phyloP scores from a whole-genome alignment of 2,113 vertebrate genomes.

The Elephantulus edwardii region DNA sequence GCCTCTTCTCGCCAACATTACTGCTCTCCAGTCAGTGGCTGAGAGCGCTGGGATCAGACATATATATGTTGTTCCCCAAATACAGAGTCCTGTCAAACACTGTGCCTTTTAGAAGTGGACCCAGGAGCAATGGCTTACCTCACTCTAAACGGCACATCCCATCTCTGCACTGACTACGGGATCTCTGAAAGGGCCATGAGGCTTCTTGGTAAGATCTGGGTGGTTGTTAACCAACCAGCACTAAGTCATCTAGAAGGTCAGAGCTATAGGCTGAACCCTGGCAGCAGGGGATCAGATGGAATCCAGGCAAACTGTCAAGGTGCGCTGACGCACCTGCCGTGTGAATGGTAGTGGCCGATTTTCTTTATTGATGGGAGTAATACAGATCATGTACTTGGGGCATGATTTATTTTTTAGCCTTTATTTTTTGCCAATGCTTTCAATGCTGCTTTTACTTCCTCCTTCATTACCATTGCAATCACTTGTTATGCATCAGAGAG shows the following conservation, averaged over 20 bases:
- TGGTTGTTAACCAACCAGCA: accelerated
- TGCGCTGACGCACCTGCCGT: accelerated
- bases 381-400: background rate
- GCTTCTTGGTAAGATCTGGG: no score
- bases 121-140: accelerated
- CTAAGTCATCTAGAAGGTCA: accelerated
- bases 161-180: accelerated
- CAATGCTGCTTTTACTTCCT: no score
- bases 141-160: background rate
- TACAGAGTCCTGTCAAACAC: accelerated
- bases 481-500: no score
- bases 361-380: accelerated
- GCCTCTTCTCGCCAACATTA: background rate
- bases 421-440: no score
- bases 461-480: background rate
- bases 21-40: background rate
- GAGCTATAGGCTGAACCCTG: background rate
- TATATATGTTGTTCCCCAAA: accelerated
- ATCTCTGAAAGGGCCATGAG: no score
- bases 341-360: accelerated
- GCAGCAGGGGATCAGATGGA: accelerated
- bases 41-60: accelerated
- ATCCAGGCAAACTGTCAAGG: accelerated
- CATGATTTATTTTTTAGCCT: no score
- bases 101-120: background rate